Conservation (phyloP, 1,140 invertebrate genomes). For the Drosophila sulfurigaster region DNA sequence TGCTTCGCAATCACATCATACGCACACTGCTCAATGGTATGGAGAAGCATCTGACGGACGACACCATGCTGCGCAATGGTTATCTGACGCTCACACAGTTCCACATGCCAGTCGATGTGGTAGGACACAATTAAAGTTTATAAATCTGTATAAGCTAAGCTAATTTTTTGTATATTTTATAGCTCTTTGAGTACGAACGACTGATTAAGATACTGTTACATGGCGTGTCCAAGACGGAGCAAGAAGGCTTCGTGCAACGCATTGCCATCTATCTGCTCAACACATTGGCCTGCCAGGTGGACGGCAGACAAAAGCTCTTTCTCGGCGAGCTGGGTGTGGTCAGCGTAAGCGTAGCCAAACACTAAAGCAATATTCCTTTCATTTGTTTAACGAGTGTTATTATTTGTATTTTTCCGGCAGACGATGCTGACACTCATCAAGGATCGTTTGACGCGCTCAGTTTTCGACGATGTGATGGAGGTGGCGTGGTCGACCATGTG, state of each 20-base stretch:
- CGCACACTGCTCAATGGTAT: conserved; percentile 94
- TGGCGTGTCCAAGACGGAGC: conserved; percentile 92
- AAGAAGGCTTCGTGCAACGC: conserved; percentile 96
- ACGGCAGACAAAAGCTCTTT: conserved; percentile 95
- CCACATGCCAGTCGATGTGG: conserved; percentile 97
- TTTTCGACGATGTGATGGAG: conserved; percentile 98
- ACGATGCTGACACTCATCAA: conserved; percentile 94
- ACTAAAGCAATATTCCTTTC: too few species aligned
- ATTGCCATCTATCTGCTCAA: conserved; percentile 98
- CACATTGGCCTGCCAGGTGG: conserved; percentile 97
- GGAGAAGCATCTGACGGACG: conserved; percentile 92
- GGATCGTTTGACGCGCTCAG: conserved; percentile 89
- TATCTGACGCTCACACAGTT: conserved; percentile 98
- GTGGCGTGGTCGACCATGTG: conserved; percentile 99
- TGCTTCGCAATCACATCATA: conserved; percentile 92
- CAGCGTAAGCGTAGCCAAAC: conserved; percentile 86
- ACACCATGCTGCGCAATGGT: conserved; percentile 97
- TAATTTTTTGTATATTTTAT: conserved; percentile 51
- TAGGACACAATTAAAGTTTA: conserved; percentile 85
- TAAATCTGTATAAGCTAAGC: background rate
- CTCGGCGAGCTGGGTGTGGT: conserved; percentile 96
- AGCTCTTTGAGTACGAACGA: conserved; percentile 96
- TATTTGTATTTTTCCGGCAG: conserved; percentile 84
- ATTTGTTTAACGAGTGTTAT: too few species aligned
- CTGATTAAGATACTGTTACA: conserved; percentile 94